phyloP scores from a whole-genome alignment of 2,113 vertebrate species.

The Tenrec ecaudatus region DNA sequence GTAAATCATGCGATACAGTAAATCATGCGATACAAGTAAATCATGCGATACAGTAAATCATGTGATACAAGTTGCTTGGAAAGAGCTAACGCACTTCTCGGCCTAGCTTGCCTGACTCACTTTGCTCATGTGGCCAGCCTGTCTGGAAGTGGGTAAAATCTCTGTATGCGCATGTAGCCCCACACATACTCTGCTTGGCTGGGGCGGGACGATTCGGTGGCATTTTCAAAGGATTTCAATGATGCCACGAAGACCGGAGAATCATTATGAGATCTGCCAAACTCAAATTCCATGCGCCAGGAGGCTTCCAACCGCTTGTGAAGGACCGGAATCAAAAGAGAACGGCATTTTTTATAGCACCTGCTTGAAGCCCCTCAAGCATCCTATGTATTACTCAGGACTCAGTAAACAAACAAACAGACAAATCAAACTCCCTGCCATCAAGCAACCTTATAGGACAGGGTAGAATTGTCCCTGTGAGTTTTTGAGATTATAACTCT shows the following conservation, averaged over 20 bases:
- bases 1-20: background rate
- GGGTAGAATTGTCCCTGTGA: too few species aligned
- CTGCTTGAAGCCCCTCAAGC: too few species aligned
- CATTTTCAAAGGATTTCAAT: constrained; percentile 60
- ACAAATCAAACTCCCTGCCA: too few species aligned
- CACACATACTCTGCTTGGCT: background rate
- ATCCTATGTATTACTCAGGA: background rate
- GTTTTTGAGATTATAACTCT: too few species aligned
- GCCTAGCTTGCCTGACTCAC: constrained; percentile 50
- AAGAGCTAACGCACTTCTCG: constrained; percentile 69
- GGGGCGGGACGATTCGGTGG: background rate
- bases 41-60: background rate
- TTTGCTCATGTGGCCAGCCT: constrained; percentile 35
- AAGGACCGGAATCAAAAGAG: too few species aligned
- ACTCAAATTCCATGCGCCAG: background rate
- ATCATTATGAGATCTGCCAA: background rate
- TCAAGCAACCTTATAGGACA: too few species aligned
- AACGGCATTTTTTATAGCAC: too few species aligned
- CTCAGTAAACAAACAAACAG: too few species aligned
- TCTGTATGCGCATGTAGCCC: constrained; percentile 1
- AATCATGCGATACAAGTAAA: constrained; percentile 18
- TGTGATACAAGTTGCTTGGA: constrained; percentile 64
- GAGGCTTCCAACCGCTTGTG: background rate
- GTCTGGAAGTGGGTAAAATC: constrained; percentile 55
- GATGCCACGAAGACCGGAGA: constrained; percentile 25